Conservation (phyloP, 2,113 vertebrate species). For the Neolamprologus falcicula region DNA sequence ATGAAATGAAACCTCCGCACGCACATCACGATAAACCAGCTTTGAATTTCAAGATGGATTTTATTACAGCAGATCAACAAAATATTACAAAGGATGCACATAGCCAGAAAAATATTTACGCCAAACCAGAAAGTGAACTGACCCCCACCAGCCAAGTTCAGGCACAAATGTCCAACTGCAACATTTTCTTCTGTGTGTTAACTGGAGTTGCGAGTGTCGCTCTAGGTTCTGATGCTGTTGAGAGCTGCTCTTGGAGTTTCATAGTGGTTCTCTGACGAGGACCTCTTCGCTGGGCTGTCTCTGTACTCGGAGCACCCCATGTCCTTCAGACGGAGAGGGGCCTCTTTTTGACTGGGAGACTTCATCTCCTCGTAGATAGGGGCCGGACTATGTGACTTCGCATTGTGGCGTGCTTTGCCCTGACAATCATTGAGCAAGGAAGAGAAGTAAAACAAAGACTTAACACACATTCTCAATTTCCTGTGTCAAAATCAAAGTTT, state of each 20-base stretch:
- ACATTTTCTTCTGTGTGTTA: neutral
- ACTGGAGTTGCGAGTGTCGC: neutral
- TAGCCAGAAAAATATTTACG: constrained; percentile 68
- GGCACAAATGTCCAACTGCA: constrained; percentile 96
- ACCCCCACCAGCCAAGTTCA: constrained; percentile 97
- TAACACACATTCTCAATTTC: neutral
- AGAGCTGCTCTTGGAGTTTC: neutral
- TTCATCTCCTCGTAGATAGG: constrained; percentile 69
- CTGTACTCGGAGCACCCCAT: neutral
- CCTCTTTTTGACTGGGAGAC: neutral
- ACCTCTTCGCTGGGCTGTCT: neutral
- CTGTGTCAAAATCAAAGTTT: constrained; percentile 37
- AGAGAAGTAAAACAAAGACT: neutral
- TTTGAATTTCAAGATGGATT: constrained; percentile 84
- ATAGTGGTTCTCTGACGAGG: neutral
- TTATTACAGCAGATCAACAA: constrained; percentile 92
- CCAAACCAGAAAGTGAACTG: constrained; percentile 77
- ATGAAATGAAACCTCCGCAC: constrained; percentile 56
- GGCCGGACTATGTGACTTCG: neutral
- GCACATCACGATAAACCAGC: constrained; percentile 76
- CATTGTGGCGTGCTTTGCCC: constrained; percentile 8
- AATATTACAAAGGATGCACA: constrained; percentile 89
- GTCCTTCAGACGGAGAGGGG: constrained; percentile 9
- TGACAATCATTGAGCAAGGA: constrained; percentile 1
- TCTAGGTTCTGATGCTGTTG: neutral